phyloP scores from a whole-genome alignment of 2,888 invertebrate species.

The Lasius platythorax region DNA sequence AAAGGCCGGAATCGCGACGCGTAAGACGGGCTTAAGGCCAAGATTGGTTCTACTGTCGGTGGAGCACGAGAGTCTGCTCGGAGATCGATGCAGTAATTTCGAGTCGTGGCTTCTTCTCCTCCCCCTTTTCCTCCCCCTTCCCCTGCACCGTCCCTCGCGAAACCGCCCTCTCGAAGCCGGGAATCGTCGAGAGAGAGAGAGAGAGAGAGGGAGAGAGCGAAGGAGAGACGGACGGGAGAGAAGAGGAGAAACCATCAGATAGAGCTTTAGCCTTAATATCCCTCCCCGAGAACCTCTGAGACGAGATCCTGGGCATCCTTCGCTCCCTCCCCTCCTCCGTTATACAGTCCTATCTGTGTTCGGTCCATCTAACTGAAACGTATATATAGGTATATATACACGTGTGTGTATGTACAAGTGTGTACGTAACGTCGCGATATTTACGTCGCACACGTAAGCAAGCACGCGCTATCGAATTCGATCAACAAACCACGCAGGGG shows the following conservation, averaged over 20 bases:
- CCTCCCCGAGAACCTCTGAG: conserved; percentile 69
- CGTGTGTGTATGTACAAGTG: neutral
- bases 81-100: conserved; percentile 76
- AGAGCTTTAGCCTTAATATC: conserved; percentile 75
- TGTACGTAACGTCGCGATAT: neutral
- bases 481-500: conserved; percentile 58
- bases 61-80: conserved; percentile 59
- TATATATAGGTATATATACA: neutral
- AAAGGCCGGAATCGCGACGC: conserved; percentile 43
- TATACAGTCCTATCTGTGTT: conserved; percentile 50
- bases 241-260: conserved; percentile 73
- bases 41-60: conserved; percentile 69
- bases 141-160: conserved; percentile 37
- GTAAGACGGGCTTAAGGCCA: conserved; percentile 63
- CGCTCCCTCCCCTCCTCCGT: neutral
- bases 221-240: conserved; percentile 47
- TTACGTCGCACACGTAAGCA: conserved; percentile 21
- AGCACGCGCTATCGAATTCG: conserved; percentile 60
- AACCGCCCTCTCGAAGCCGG: conserved; percentile 42
- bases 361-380: conserved; percentile 50
- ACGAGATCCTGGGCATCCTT: conserved; percentile 67
- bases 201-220: conserved; percentile 43
- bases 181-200: conserved; percentile 24
- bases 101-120: conserved; percentile 56
- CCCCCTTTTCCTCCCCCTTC: neutral